These are phyloP conservation scores for Bombus polaris DNA, from an alignment of 1,140 invertebrate species.

Conservation along the genomic window DNA sequence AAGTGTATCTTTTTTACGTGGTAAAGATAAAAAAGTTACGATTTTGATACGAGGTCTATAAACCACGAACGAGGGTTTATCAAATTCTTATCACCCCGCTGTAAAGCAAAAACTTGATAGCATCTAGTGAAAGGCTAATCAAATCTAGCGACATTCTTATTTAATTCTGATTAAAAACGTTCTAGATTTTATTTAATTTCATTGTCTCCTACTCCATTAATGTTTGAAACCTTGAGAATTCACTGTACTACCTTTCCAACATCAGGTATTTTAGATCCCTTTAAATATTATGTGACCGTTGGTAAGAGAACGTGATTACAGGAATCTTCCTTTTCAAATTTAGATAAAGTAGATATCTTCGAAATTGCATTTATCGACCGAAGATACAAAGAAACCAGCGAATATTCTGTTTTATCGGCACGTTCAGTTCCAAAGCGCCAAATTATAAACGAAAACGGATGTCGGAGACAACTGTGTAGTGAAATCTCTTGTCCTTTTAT, in stretches of 20 bases:
- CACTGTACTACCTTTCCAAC: neutral
- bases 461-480: too few species aligned
- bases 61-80: conserved; percentile 16
- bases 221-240: neutral
- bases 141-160: neutral
- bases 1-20: neutral
- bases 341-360: neutral
- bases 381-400: neutral
- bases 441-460: neutral
- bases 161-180: neutral
- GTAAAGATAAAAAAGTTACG: conserved; percentile 12
- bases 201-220: neutral
- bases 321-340: neutral
- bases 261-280: neutral
- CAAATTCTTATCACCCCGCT: neutral
- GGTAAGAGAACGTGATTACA: neutral
- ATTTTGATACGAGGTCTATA: conserved; percentile 3
- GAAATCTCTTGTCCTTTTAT: too few species aligned
- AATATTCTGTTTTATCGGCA: conserved; percentile 28
- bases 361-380: conserved; percentile 2
- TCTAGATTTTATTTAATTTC: neutral
- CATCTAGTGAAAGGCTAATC: neutral
- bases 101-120: neutral
- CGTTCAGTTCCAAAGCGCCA: neutral
- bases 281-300: neutral